phyloP scores from a whole-genome alignment of 1,140 invertebrate genomes.

The Schlechtendalia chinensis region DNA sequence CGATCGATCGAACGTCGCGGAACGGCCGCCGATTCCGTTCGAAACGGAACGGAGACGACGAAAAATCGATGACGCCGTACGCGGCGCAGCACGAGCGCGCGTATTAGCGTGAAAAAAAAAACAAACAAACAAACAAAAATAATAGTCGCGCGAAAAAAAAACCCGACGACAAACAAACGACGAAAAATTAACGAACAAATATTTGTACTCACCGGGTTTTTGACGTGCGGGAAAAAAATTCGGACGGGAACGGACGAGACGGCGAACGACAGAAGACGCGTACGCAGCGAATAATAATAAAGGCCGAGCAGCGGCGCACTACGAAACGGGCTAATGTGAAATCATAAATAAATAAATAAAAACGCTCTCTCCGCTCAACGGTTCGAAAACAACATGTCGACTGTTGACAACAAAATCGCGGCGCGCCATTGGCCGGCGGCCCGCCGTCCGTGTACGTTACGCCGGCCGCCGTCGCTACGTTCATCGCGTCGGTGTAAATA shows the following conservation, averaged over 20 bases:
- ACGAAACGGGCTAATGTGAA: slow-evolving; percentile 8
- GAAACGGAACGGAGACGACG: no score
- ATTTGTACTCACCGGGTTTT: no score
- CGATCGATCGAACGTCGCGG: no score
- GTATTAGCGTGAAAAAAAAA: no score
- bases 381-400: slow-evolving; percentile 50
- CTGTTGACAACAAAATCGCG: slow-evolving; percentile 47
- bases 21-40: no score
- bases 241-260: not conserved
- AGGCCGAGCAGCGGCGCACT: not conserved
- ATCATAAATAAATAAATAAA: slow-evolving; percentile 34
- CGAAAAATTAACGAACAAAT: no score
- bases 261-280: not conserved
- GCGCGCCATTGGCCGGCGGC: slow-evolving; percentile 16
- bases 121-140: no score
- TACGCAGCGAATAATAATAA: not conserved
- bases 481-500: not conserved
- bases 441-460: not conserved
- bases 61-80: no score
- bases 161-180: no score
- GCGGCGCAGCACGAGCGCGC: no score
- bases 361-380: slow-evolving; percentile 32
- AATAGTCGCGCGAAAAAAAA: no score
- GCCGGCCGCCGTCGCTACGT: slow-evolving; percentile 13
- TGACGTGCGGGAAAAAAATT: not conserved